A percentile compares a stretch with the other conserved stretches of the same genome.
Evolutionary conservation across 2,113 vertebrate genomes (phyloP).

Genomic region (Tiliqua scincoides): DNA sequence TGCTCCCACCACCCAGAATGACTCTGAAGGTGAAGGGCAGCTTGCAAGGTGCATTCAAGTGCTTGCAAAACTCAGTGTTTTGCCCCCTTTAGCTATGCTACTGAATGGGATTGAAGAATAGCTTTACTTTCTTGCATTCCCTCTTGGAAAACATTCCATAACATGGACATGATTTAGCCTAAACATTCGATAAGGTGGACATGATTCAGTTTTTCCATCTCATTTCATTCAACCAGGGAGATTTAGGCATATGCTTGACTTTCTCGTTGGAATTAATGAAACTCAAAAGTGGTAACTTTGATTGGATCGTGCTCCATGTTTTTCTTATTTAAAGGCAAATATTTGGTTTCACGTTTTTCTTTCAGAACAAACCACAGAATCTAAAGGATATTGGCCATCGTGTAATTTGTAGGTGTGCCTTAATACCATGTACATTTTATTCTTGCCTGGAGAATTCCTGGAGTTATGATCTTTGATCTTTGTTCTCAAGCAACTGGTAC

Average conservation of each 20-base stretch:
- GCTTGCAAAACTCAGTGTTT: no score
- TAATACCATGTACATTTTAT: constrained; percentile 65
- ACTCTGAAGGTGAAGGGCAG: no score
- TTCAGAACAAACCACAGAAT: constrained; percentile 72
- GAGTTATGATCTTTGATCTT: constrained; percentile 75
- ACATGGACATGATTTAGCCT: constrained; percentile 26
- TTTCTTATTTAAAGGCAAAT: constrained; percentile 73
- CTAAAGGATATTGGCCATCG: constrained; percentile 71
- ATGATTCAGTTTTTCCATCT: neutral
- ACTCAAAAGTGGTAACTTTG: neutral
- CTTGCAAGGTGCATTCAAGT: no score
- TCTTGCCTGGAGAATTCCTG: constrained; percentile 65
- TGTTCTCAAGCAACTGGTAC: constrained; percentile 72
- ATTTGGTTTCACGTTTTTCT: constrained; percentile 73
- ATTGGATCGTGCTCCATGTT: constrained; percentile 52
- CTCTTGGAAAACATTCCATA: constrained; percentile 77
- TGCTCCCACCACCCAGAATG: no score
- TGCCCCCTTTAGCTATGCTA: no score
- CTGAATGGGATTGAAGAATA: constrained; percentile 64
- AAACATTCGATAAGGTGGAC: neutral
- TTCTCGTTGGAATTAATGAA: neutral
- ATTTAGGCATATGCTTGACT: neutral
- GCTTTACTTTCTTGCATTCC: constrained; percentile 75
- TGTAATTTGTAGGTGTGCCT: constrained; percentile 75
- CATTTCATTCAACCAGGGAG: neutral